Base-by-base conservation (phyloP, 1,140 invertebrate species). In the Dendroctonus ponderosae region DNA sequence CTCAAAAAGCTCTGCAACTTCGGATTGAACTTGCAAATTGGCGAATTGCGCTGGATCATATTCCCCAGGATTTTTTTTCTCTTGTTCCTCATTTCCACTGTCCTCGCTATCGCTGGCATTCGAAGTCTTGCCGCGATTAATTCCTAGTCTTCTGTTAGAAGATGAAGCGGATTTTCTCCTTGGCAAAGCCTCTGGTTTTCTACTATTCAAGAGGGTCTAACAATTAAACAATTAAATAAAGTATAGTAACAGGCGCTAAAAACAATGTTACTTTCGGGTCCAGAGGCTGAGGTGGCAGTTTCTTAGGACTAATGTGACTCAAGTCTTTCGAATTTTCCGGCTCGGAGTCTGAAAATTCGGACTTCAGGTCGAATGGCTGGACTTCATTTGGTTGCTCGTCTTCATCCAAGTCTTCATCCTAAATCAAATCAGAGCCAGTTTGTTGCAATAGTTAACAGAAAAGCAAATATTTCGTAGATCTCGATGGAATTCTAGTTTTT, bases 1-100 rank as follows among this genome's bases (percentile, higher is more conserved):
- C 70, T 94, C 89, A 81, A 98, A 98, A 2, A 98, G 78, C 75
- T 98, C 94, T 76, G 93, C 93, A 53, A 97, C 86, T 66, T 98
- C 95, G 0, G 86, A 78, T 0, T 89, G 85, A n/a, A 92, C 90
- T 38, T 89, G 81, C 44, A 98, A 78, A 76, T 93, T 85, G 62
- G 94, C 90, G 80, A 89, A 98, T 67, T 94, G 87, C 61, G 89
- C 85, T 41, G 92, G 87, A 81, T 96, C 87, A 79, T 96, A 96
- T 37, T 89, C 85, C 12, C 90, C 83, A 7, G 71, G 71, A 8
- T 68, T 7, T 38, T 66, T 62, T 59, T 71, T 73, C 14, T 38
- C 26, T 57, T 67, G 69, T 7, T 60, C 56, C 0, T 76, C 70
- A 43, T 69, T 65, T 14, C 70, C 70, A 52, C 70, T 71, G 6